Base-by-base conservation (phyloP, 1,140 invertebrate genomes). In the Pteromalus puparum region DNA sequence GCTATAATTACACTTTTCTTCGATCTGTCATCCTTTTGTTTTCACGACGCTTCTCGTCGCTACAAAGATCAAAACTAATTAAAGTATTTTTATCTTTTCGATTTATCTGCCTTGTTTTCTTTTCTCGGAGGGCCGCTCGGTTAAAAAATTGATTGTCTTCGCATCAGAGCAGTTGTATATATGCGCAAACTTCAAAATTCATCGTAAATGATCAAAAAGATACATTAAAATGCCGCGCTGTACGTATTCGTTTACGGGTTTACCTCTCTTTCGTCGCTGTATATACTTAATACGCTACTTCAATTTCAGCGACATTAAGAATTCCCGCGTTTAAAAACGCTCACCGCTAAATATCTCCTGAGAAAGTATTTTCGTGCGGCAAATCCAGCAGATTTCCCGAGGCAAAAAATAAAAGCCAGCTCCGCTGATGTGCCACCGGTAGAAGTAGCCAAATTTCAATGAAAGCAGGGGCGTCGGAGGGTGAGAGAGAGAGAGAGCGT, bases 371-470 rank as follows among this genome's bases (percentile, higher is more conserved):
- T 61, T 61, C 15, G n/a, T 3, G 53, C 30, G 30, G 68, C 7
- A 81, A 87, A 74, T 78, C 26, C 72, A 1, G 13, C 48, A 78
- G 30, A 82, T 82, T 38, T 68, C n/a, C 68, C 21, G 2, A 46
- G 13, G 46, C 9, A 79, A 67, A 82, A 78, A 42, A 72, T n/a
- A 78, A 85, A 78, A 86, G 34, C 72, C 46, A 30, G 67, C 48
- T 18, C 12, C 18, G 18, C 13, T n/a, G 53, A 34, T 34, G 53
- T 7, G 53, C 15, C 18, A 21, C 21, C 53, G 78, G 67, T 15
- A 70, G 61, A 65, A 84, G 75, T 34, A 79, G 82, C 68, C 75
- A 85, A 81, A 82, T 86, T 85, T 85, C 72, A 85, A 85, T 82
- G 79, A 53, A 80, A 28, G 46, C 53, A 10, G 5, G 61, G 48